Base-by-base conservation (phyloP, 2,113 vertebrate species). In the Pagrus major region DNA sequence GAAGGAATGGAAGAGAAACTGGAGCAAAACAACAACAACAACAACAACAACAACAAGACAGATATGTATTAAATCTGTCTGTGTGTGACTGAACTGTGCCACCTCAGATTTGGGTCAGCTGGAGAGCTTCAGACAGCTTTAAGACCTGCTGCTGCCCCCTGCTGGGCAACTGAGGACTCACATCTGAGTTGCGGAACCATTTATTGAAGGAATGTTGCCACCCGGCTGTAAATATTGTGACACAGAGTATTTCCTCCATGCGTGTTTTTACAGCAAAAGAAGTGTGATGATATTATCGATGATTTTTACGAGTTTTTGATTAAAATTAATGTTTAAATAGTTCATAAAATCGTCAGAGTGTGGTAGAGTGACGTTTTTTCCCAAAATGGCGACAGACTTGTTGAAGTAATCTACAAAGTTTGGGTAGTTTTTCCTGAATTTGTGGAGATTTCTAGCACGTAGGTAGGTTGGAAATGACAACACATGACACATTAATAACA, bases 101-200 rank as follows among this genome's bases (percentile, higher is more conserved):
- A 18, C 39, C 21, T 42, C 41, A 46, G 81, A 60, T 49, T n/a
- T 61, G 58, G 55, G 37, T 76, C 79, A 76, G 7, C 4, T 16
- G 37, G 3, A 55, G 54, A 44, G 1, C 23, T 37, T 20, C 42
- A 44, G 44, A 46, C 60, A 55, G n/a, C n/a, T 64, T 44, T 5
- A 0, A 42, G 2, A 16, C 44, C 35, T 42, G 47, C 49, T 90
- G 83, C 88, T 72, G 31, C 82, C 86, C 1, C 76, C 91, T 88
- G 79, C 71, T 77, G 91, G 87, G 71, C 7, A 1, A 11, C 8
- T 0, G 54, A 31, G 58, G 58, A 16, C 4, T 44, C 18, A 58
- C 83, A 76, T 8, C 33, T 29, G n/a, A 25, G n/a, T n/a, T n/a
- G 68, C 78, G 86, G 89, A 90, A 90, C 81, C 56, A 7, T 61